Evolutionary conservation across 2,797 vertebrate species (phyloP), one percentile per base, ranked within the genome.

Genomic region (Gallinago nigripennis): DNA sequence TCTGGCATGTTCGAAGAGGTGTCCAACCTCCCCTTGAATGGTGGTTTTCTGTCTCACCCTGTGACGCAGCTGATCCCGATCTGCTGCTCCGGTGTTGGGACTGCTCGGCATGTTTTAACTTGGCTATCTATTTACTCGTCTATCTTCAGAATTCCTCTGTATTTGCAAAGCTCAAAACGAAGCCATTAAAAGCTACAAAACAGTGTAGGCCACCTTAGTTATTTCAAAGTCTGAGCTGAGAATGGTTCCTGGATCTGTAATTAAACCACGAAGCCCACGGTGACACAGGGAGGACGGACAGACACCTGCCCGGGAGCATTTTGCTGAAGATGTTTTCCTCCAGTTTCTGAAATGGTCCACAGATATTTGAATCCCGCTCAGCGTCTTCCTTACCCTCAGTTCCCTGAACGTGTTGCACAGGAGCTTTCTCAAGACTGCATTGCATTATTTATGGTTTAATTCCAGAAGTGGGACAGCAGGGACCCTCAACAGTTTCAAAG

Each of bases 281-380:
- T 9, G 82, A n/a, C 25, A 6, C 10, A 12, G 28, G 17, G 19
- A 39, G 45, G 28, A 37, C 7, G 46, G 31, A 30, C 39, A 53
- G 63, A 11, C 12, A 16, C 0, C 3, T 24, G 37, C 24, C 25
- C 16, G 33, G 45, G 7, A 57, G 8, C 27, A 54, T 28, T 48
- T 50, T 9, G 1, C 12, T n/a, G 3, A 7, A 0, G n/a, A 5
- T 15, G 4, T 41, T 50, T 11, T 11, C 12, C 30, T 70, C n/a
- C 23, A 7, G 46, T n/a, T 80, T 23, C 41, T 21, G 58, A 75
- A 78, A 39, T 7, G 23, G 5, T 10, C 9, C 31, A 5, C 30
- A 28, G 45, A 7, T 31, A 3, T 1, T 10, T 45, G 60, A 73
- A 28, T 39, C 37, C 69, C 56, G 23, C 64, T 77, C 37, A 45